Evolutionary conservation across 2,888 invertebrate species (phyloP).

Genomic region (Rotaria sp.): DNA sequence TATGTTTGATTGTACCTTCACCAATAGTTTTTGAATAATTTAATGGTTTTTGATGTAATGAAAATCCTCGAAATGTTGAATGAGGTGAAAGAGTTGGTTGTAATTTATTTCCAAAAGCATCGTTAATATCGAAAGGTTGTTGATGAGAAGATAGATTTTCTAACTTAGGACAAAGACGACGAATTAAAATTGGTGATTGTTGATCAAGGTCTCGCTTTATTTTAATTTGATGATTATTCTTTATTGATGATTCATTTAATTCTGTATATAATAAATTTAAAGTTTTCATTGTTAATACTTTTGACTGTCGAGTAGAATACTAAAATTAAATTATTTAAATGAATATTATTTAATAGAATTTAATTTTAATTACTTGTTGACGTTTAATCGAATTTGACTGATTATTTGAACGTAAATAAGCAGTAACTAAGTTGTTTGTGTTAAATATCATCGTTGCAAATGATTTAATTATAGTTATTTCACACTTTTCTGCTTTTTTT

Average conservation of each 20-base stretch:
- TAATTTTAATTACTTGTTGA: too few species aligned
- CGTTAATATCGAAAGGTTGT: neutral
- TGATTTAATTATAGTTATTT: too few species aligned
- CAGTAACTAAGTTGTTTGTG: too few species aligned
- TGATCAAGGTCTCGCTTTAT: neutral
- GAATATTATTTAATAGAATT: too few species aligned
- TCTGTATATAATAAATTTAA: neutral
- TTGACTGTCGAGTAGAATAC: neutral
- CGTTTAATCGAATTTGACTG: too few species aligned
- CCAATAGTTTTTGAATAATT: neutral
- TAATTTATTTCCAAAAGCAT: neutral
- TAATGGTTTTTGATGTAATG: neutral
- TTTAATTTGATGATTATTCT: neutral
- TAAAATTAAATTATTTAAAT: too few species aligned
- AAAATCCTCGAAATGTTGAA: neutral
- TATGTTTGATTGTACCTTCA: neutral
- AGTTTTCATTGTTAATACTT: neutral
- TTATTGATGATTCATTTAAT: neutral
- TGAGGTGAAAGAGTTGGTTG: neutral
- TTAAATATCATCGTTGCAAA: too few species aligned
- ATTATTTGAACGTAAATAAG: too few species aligned
- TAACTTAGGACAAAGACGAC: neutral
- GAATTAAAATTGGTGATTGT: neutral
- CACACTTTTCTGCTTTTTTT: too few species aligned
- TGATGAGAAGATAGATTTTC: neutral